phyloP scores from a whole-genome alignment of 2,113 vertebrate genomes.

The Cnemophilus loriae region DNA sequence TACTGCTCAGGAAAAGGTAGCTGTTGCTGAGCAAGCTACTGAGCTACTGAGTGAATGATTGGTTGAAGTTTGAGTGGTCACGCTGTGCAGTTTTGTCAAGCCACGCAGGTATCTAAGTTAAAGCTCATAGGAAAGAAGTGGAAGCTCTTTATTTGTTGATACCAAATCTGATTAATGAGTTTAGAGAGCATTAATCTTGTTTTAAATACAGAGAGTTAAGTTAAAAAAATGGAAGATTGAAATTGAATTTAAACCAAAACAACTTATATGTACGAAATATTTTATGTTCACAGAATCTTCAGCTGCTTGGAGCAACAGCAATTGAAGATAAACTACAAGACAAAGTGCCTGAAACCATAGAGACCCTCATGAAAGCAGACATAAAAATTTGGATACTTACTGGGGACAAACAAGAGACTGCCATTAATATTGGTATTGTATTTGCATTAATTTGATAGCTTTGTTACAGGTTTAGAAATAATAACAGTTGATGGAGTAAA shows the following conservation, averaged over 20 bases:
- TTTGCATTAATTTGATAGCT: neutral
- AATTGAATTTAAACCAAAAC: neutral
- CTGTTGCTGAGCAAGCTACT: neutral
- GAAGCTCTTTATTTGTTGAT: neutral
- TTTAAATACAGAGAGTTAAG: neutral
- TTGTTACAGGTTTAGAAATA: neutral
- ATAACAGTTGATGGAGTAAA: neutral
- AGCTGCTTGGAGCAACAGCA: slow-evolving; percentile 94
- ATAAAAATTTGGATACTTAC: slow-evolving; percentile 99
- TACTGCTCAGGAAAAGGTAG: neutral
- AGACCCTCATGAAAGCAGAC: slow-evolving; percentile 96
- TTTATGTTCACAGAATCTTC: slow-evolving; percentile 83
- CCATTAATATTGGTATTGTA: slow-evolving; percentile 91
- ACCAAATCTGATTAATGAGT: neutral
- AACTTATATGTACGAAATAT: neutral
- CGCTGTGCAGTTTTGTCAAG: neutral
- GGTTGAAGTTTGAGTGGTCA: neutral
- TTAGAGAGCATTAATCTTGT: neutral
- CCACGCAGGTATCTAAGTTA: neutral
- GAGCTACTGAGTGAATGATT: neutral
- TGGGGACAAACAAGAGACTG: slow-evolving; percentile 98
- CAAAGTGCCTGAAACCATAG: slow-evolving; percentile 95
- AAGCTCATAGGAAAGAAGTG: neutral
- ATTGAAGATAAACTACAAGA: slow-evolving; percentile 98
- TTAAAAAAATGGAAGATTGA: neutral